phyloP scores from a whole-genome alignment of 2,888 invertebrate species.

The Euzetes globulus region DNA sequence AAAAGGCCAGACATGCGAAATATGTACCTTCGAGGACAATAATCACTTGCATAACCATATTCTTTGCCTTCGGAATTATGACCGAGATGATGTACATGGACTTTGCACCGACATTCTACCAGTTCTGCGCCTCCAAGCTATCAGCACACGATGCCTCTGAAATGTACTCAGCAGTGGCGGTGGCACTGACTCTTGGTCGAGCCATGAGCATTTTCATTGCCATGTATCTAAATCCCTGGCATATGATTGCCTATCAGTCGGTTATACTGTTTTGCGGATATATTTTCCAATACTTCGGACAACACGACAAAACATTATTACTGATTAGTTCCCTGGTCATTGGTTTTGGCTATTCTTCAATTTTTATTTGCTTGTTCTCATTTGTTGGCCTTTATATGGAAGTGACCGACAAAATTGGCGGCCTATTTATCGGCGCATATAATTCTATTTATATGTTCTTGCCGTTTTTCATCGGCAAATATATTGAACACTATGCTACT shows the following conservation, averaged over 20 bases:
- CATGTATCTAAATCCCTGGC: slow-evolving; percentile 23
- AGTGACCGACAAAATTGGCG: background rate
- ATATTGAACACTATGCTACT: background rate
- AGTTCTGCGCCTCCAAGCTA: background rate
- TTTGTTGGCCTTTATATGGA: background rate
- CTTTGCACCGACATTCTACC: slow-evolving; percentile 14
- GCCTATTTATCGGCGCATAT: background rate
- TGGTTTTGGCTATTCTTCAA: slow-evolving; percentile 23
- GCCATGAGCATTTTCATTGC: slow-evolving; percentile 12
- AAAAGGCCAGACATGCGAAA: background rate
- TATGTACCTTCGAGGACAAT: background rate
- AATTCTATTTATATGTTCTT: background rate
- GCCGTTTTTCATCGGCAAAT: background rate
- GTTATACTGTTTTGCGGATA: slow-evolving; percentile 1
- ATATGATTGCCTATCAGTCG: slow-evolving; percentile 16
- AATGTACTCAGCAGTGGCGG: background rate
- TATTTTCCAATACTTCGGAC: background rate
- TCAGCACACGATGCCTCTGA: background rate
- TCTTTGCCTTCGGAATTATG: background rate
- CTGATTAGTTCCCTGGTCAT: background rate
- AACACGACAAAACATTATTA: background rate
- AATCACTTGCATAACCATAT: background rate
- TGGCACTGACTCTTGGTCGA: slow-evolving; percentile 14
- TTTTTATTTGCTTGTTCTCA: background rate
- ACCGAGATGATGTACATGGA: slow-evolving; percentile 21